These are phyloP conservation scores for Myotis findleyi DNA, from an alignment of 2,797 vertebrate genomes.

Conservation along the genomic window DNA sequence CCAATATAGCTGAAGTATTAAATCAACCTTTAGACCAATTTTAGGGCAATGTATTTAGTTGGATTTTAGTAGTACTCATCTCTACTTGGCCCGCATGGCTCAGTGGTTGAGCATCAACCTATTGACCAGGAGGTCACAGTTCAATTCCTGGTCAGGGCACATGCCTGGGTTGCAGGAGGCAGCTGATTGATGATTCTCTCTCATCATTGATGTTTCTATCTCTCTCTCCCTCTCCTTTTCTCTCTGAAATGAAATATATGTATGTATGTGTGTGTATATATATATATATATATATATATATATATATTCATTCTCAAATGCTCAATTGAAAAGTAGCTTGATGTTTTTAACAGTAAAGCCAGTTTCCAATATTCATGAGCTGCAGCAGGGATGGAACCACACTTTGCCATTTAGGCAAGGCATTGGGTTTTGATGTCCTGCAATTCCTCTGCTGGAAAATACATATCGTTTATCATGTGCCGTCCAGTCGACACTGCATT, in stretches of 20 bases:
- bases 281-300: too few species aligned
- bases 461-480: conserved; percentile 47
- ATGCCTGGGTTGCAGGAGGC: too few species aligned
- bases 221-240: too few species aligned
- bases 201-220: too few species aligned
- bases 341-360: conserved; percentile 6
- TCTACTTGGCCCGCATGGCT: not conserved
- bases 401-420: not conserved
- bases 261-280: too few species aligned
- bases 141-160: too few species aligned
- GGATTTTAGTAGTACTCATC: conserved; percentile 54
- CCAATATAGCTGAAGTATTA: not conserved
- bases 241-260: too few species aligned
- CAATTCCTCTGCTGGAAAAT: conserved; percentile 23
- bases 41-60: conserved; percentile 57
- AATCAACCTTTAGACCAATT: conserved; percentile 50
- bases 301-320: conserved; percentile 3
- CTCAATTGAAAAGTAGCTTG: conserved; percentile 58
- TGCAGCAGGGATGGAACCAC: not conserved
- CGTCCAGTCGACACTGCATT: not conserved
- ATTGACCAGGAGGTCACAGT: too few species aligned
- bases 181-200: too few species aligned
- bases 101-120: too few species aligned
- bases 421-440: not conserved
- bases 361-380: not conserved